Percentiles rank a stretch among this genome's conserved stretches.
Evolutionary conservation across 2,113 vertebrate genomes (phyloP).

Genomic region (Alces alces): DNA sequence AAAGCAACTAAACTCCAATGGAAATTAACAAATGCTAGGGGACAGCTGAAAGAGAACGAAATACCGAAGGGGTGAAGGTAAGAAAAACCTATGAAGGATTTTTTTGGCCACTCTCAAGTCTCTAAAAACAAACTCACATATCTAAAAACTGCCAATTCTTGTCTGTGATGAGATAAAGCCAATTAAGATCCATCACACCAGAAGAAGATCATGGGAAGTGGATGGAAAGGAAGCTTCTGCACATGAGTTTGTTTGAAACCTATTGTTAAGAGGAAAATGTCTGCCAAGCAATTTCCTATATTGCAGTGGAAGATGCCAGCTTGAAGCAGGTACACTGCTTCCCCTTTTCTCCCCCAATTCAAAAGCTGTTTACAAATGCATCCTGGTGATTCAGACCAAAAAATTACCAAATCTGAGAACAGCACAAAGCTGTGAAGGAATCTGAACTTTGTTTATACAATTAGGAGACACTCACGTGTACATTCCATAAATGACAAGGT

Average conservation of each 20-base stretch:
- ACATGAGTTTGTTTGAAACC: conserved; percentile 10
- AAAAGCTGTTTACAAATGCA: conserved; percentile 59
- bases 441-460: conserved; percentile 87
- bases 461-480: conserved; percentile 82
- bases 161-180: not conserved
- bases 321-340: conserved; percentile 53
- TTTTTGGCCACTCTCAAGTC: not conserved
- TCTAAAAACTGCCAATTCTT: conserved; percentile 2
- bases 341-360: not conserved
- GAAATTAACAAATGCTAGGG: not conserved
- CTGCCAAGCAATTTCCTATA: conserved; percentile 40
- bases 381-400: conserved; percentile 64
- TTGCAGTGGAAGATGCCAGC: conserved; percentile 44
- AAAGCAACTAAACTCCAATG: not conserved
- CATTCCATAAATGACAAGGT: conserved; percentile 85
- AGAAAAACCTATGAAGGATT: conserved; percentile 1
- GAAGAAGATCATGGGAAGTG: not conserved
- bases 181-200: not conserved
- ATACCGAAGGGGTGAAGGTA: conserved; percentile 13
- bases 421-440: conserved; percentile 71
- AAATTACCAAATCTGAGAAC: conserved; percentile 69
- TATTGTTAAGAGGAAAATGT: conserved; percentile 11
- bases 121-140: not conserved
- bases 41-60: conserved; percentile 49
- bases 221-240: not conserved